These are phyloP conservation scores for Cebus imitator DNA, from an alignment of 2,113 vertebrate genomes.

Conservation along the genomic window DNA sequence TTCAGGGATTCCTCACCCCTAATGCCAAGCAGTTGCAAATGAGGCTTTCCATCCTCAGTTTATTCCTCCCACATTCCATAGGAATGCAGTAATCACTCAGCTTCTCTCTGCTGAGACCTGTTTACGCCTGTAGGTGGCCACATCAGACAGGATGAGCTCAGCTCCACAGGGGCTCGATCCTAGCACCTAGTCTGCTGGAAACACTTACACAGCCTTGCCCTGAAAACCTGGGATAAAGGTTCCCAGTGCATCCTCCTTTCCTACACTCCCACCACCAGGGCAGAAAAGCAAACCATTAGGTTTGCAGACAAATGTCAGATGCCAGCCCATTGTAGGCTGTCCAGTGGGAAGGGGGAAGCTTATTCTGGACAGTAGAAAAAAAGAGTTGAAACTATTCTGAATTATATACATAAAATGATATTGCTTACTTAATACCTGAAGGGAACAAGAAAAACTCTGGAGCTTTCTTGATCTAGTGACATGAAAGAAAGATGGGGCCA, in stretches of 20 bases:
- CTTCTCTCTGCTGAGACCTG: neutral
- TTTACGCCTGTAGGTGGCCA: neutral
- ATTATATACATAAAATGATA: neutral
- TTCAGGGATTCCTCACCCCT: neutral
- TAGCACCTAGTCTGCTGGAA: neutral
- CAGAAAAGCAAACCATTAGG: neutral
- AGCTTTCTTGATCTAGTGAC: neutral
- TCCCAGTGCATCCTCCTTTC: neutral
- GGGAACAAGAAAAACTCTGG: neutral
- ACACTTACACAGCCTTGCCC: neutral
- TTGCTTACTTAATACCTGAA: neutral
- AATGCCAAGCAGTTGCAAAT: neutral
- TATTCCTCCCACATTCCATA: neutral
- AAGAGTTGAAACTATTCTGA: neutral
- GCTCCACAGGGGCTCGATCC: neutral
- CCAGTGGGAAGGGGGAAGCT: neutral
- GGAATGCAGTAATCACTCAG: neutral
- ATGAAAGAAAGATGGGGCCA: neutral
- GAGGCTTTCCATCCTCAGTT: too few relatives aligned
- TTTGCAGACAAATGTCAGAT: neutral
- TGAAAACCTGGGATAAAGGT: neutral
- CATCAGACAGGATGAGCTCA: neutral
- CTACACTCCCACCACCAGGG: neutral
- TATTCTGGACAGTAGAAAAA: neutral
- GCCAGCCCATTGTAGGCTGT: neutral